Base-by-base conservation (phyloP, 1,140 invertebrate genomes). In the Eulimnadia texana region DNA sequence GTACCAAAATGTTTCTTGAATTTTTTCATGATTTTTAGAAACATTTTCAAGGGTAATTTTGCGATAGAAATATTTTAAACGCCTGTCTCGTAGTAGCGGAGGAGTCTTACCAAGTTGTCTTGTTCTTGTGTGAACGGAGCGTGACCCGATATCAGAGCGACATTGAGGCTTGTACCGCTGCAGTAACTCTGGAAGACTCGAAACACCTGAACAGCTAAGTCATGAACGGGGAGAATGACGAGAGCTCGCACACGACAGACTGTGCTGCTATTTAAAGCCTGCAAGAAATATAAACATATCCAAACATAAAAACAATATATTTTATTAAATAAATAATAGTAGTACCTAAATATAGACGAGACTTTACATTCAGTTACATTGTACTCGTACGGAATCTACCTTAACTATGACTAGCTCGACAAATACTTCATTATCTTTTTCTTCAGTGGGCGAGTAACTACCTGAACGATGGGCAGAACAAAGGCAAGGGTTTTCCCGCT, bases 401-500 rank as follows among this genome's bases (percentile, higher is more conserved):
- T 66, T n/a, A n/a, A n/a, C n/a, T n/a, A n/a, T n/a, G n/a, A n/a
- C n/a, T n/a, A n/a, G n/a, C n/a, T n/a, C n/a, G n/a, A n/a, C n/a
- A n/a, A n/a, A n/a, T n/a, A n/a, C n/a, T n/a, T n/a, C n/a, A n/a
- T n/a, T n/a, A n/a, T n/a, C n/a, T n/a, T n/a, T n/a, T n/a, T n/a
- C n/a, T n/a, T n/a, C n/a, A n/a, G n/a, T n/a, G n/a, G n/a, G n/a
- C n/a, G n/a, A n/a, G n/a, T n/a, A n/a, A n/a, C n/a, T 73, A 73
- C 78, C 73, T 98, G 89, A 53, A 99, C 76, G 54, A 98, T 84
- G 13, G 95, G 95, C 60, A 98, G 73, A 62, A 90, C 89, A 80
- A 91, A 98, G 3, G 92, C 84, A 54, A 98, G 73, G 1, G 95
- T 98, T 79, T 99, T 99, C 10, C 95, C 95, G 80, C 92, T 96